A percentile compares a stretch with the other conserved stretches of the same genome.
Conservation (phyloP, 2,113 vertebrate species). For the Ceyx melanurus region DNA sequence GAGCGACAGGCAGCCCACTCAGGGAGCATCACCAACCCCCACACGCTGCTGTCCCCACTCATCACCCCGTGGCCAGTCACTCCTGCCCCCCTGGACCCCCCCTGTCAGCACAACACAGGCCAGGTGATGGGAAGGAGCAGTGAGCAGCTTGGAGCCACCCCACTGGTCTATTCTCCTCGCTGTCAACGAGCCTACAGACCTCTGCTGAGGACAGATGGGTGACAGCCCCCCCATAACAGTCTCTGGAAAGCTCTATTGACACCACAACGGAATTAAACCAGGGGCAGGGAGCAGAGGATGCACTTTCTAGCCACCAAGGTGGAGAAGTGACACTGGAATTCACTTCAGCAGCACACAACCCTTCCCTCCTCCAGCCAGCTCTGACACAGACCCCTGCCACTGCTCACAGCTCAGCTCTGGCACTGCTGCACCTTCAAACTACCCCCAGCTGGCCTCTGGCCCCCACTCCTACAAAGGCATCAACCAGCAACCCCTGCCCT, state of each 20-base stretch:
- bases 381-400: neutral
- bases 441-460: neutral
- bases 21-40: neutral
- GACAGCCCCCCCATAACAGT: neutral
- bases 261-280: neutral
- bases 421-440: neutral
- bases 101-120: neutral
- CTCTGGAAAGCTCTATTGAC: neutral
- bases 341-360: neutral
- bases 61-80: neutral
- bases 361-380: neutral
- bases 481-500: neutral
- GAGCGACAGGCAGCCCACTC: neutral
- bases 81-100: neutral
- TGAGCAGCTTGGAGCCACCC: neutral
- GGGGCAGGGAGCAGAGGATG: neutral
- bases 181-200: neutral
- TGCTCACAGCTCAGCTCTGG: neutral
- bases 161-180: neutral
- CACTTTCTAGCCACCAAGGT: neutral
- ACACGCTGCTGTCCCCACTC: accelerated
- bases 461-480: neutral
- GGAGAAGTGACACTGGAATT: neutral
- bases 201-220: neutral
- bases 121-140: neutral